Conservation (phyloP, 2,888 invertebrate species). For the Tuta absoluta region DNA sequence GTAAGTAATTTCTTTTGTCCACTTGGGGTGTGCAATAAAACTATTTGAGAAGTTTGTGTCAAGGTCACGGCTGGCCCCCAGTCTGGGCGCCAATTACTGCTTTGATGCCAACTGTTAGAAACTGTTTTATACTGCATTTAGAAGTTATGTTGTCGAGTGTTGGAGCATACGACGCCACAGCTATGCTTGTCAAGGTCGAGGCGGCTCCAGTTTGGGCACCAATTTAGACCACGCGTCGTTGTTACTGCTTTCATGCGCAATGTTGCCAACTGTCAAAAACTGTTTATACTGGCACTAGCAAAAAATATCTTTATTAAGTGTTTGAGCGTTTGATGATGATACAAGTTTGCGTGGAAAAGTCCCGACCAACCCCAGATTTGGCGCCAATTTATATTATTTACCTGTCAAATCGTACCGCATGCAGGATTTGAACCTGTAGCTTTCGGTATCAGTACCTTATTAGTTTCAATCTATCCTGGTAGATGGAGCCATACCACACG, state of each 20-base stretch:
- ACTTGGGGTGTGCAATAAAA: slow-evolving; percentile 18
- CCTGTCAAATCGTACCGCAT: no score
- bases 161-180: no score
- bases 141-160: no score
- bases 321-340: no score
- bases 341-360: no score
- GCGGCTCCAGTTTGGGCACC: slow-evolving; percentile 35
- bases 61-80: slow-evolving; percentile 21
- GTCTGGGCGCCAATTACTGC: neutral
- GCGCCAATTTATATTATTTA: no score
- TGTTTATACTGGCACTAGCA: neutral
- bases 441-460: no score
- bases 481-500: no score
- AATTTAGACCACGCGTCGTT: slow-evolving; percentile 35
- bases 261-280: neutral
- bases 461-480: no score
- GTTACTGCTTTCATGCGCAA: slow-evolving; percentile 17
- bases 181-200: no score
- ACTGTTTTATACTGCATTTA: neutral
- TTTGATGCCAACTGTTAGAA: neutral
- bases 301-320: neutral
- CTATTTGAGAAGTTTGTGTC: neutral
- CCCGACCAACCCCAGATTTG: no score
- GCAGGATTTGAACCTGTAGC: no score
- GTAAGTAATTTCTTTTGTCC: slow-evolving; percentile 8